These are phyloP conservation scores for Aleiodes leptofemur DNA, from an alignment of 2,888 invertebrate species.

Conservation along the genomic window DNA sequence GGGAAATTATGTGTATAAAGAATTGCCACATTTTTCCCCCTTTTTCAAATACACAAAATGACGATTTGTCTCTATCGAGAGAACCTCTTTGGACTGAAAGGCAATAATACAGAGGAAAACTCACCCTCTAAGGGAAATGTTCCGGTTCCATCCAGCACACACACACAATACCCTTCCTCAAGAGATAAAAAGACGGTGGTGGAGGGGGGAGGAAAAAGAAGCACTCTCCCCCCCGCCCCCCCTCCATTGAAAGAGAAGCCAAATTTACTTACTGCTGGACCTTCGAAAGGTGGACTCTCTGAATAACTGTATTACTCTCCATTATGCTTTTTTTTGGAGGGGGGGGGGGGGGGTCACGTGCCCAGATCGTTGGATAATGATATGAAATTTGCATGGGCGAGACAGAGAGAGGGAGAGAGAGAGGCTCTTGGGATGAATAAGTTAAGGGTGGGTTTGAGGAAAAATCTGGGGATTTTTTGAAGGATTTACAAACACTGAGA, in stretches of 20 bases:
- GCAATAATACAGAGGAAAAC: conserved; percentile 70
- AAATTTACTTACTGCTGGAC: conserved; percentile 70
- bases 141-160: conserved; percentile 61
- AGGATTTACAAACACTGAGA: neutral
- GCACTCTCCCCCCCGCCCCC: conserved; percentile 46
- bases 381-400: conserved; percentile 52
- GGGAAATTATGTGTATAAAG: conserved; percentile 61
- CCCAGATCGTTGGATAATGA: conserved; percentile 48
- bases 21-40: conserved; percentile 66
- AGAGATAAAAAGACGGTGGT: conserved; percentile 52
- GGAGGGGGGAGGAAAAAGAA: conserved; percentile 48
- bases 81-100: conserved; percentile 68
- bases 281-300: conserved; percentile 56
- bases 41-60: conserved; percentile 61
- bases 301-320: conserved; percentile 68
- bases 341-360: neutral
- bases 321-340: conserved; percentile 50
- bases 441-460: too few relatives aligned
- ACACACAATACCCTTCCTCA: conserved; percentile 68
- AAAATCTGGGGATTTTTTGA: too few relatives aligned
- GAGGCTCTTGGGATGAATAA: conserved; percentile 38
- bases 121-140: conserved; percentile 62
- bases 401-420: neutral
- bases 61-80: conserved; percentile 72
- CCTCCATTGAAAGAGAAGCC: conserved; percentile 66